Evolutionary conservation across 1,140 invertebrate species (phyloP).

Genomic region (Dreissena rostriformis): DNA sequence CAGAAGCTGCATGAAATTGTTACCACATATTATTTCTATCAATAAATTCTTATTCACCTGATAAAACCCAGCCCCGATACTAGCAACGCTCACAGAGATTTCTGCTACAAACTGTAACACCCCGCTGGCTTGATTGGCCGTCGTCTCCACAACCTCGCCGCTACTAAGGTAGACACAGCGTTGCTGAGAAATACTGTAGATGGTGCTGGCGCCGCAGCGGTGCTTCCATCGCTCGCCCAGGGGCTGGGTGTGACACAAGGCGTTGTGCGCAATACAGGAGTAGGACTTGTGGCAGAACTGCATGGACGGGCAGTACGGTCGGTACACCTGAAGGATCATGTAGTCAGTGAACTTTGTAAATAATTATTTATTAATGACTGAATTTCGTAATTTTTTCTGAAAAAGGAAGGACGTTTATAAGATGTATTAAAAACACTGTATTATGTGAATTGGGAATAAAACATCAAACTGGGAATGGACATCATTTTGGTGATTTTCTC

Average conservation of each 20-base stretch:
- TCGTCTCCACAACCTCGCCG: conserved; percentile 10
- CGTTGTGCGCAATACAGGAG: conserved; percentile 47
- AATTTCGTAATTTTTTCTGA: too few species aligned
- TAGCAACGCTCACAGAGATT: conserved; percentile 23
- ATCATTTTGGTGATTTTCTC: too few species aligned
- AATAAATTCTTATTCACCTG: conserved; percentile 15
- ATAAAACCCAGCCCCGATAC: conserved; percentile 54
- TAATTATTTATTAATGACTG: too few species aligned
- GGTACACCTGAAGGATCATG: conserved; percentile 16
- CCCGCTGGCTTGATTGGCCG: conserved; percentile 23
- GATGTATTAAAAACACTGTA: too few species aligned
- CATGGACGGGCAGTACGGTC: conserved; percentile 43
- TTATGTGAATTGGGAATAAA: too few species aligned
- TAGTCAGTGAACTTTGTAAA: too few species aligned
- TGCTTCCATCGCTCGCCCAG: conserved; percentile 48
- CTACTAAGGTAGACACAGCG: conserved; percentile 52
- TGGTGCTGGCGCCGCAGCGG: conserved; percentile 35
- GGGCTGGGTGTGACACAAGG: conserved; percentile 42
- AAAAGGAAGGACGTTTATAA: too few species aligned
- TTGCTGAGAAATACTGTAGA: conserved; percentile 56
- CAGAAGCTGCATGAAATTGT: too few species aligned
- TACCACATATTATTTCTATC: too few species aligned
- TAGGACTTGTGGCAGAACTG: conserved; percentile 58
- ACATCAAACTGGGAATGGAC: too few species aligned
- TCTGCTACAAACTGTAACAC: conserved; percentile 44